These are phyloP conservation scores for Artemisiospiza belli DNA, from an alignment of 2,113 vertebrate species.

Conservation along the genomic window DNA sequence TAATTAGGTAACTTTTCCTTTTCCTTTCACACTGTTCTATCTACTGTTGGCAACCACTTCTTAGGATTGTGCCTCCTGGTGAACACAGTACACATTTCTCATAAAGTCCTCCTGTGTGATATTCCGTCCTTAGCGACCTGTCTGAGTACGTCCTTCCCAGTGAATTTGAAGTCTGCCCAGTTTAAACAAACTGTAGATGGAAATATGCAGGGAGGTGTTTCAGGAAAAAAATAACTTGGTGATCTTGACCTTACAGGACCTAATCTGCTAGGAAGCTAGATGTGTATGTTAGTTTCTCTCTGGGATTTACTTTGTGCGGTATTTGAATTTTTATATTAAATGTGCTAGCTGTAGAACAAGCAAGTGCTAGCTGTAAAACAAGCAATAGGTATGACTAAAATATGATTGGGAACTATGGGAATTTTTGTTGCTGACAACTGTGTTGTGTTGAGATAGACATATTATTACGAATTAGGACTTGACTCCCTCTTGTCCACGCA, in stretches of 20 bases:
- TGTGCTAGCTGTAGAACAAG: background rate
- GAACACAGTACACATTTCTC: background rate
- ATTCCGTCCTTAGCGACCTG: accelerated
- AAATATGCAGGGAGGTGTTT: background rate
- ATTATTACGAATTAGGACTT: background rate
- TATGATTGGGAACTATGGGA: background rate
- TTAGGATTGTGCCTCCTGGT: background rate
- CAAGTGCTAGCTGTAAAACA: background rate
- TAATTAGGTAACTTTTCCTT: background rate
- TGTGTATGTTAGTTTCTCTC: background rate
- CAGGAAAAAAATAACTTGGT: background rate
- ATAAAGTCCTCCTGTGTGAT: background rate
- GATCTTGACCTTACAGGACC: background rate
- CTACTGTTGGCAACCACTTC: background rate
- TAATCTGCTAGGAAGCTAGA: background rate
- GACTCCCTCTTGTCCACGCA: background rate
- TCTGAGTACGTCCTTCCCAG: background rate
- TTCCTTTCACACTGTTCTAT: background rate
- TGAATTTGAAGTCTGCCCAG: background rate
- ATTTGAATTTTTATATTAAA: background rate
- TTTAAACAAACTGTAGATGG: background rate
- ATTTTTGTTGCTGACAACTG: background rate
- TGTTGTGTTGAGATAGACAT: background rate
- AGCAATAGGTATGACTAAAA: background rate
- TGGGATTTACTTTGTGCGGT: background rate